Percentiles rank a stretch among this genome's conserved stretches.
These are phyloP conservation scores for Electrophaes corylata DNA, from an alignment of 2,888 invertebrate species.

Conservation along the genomic window DNA sequence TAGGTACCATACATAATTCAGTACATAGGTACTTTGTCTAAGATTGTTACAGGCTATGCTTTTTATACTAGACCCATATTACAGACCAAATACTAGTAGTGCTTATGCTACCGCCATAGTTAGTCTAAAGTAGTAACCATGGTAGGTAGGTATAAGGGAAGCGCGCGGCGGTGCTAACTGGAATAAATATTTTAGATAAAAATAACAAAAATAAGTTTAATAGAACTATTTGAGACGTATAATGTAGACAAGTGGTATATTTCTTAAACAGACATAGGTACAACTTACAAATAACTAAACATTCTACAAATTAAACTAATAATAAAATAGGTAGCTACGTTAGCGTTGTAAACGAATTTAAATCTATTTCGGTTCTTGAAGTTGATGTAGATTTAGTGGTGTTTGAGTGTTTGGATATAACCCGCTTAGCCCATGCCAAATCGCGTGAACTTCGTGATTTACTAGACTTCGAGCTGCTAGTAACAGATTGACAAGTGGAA, in stretches of 20 bases:
- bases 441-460: constrained; percentile 56
- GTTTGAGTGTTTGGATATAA: constrained; percentile 53
- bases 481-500: constrained; percentile 50
- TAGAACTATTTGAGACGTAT: neutral
- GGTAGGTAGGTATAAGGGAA: no score
- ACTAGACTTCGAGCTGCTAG: constrained; percentile 57
- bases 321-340: constrained; percentile 50
- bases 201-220: no score
- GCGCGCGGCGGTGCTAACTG: no score
- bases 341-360: constrained; percentile 56
- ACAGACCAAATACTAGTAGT: no score
- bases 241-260: constrained; percentile 5
- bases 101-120: no score
- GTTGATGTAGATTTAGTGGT: constrained; percentile 39
- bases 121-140: no score
- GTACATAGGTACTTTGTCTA: no score
- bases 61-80: no score
- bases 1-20: no score
- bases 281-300: constrained; percentile 65
- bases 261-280: constrained; percentile 59
- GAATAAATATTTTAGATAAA: no score
- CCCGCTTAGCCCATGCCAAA: constrained; percentile 66
- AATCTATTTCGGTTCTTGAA: constrained; percentile 56
- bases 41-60: no score
- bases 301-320: constrained; percentile 54